Percentiles rank a stretch among this genome's conserved stretches.
Conservation (phyloP, 2,797 vertebrate genomes). For the Gymnoscopelus microlampas region DNA sequence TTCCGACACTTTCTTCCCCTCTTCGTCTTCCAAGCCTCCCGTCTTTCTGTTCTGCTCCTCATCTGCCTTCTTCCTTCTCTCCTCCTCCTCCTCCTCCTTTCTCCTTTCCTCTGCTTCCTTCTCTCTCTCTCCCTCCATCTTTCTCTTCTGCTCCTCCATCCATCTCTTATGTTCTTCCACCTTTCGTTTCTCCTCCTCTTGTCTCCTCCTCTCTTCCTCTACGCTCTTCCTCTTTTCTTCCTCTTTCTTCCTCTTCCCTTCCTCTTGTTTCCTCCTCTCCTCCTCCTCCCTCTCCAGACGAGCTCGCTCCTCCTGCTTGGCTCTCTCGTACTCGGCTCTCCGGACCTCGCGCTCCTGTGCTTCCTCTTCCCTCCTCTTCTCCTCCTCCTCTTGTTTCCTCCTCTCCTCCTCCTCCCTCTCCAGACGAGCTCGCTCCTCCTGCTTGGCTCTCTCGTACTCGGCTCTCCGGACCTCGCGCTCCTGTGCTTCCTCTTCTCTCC, state of each 20-base stretch:
- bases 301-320: neutral
- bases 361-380: neutral
- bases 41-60: too few relatives aligned
- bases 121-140: neutral
- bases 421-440: neutral
- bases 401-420: neutral
- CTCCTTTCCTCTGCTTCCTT: neutral
- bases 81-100: slow-evolving; percentile 8
- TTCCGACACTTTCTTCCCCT: neutral
- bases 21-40: too few relatives aligned
- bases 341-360: neutral
- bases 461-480: too few relatives aligned
- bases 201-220: neutral
- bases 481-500: neutral
- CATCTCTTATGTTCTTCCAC: neutral
- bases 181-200: neutral
- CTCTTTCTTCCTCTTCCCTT: neutral
- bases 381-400: neutral
- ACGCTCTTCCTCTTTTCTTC: neutral
- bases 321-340: neutral
- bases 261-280: neutral
- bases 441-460: neutral
- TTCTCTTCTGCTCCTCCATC: neutral
- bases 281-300: neutral
- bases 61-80: neutral